phyloP scores from a whole-genome alignment of 1,140 invertebrate species.

The Elymnias hypermnestra region DNA sequence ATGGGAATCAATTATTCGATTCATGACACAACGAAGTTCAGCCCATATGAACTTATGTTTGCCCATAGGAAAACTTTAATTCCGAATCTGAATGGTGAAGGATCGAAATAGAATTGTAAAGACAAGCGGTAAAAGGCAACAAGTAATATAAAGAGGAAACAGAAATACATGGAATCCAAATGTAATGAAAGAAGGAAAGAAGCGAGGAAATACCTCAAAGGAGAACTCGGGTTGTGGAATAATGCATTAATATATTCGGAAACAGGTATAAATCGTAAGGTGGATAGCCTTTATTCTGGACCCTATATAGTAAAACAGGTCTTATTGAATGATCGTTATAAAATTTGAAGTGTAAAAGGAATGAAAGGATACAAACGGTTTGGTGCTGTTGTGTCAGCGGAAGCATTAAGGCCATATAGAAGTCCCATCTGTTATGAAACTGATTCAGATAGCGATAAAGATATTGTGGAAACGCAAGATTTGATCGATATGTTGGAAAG shows the following conservation, averaged over 20 bases:
- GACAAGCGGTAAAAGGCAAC: too few species aligned
- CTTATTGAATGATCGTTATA: background rate
- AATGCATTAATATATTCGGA: slow-evolving; percentile 20
- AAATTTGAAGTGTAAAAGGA: too few species aligned
- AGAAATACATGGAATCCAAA: background rate
- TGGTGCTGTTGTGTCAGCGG: background rate
- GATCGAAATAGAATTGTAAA: too few species aligned
- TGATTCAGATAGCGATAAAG: slow-evolving; percentile 12
- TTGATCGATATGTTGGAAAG: slow-evolving; percentile 15
- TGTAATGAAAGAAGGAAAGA: background rate
- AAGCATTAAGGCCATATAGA: background rate
- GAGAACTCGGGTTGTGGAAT: slow-evolving; percentile 32
- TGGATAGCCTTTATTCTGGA: slow-evolving; percentile 31
- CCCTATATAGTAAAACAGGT: slow-evolving; percentile 17
- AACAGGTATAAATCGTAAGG: slow-evolving; percentile 26
- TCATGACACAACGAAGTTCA: slow-evolving; percentile 2
- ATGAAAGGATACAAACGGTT: background rate
- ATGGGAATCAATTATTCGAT: slow-evolving; percentile 23
- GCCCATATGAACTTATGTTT: slow-evolving; percentile 15
- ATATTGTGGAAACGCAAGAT: slow-evolving; percentile 20
- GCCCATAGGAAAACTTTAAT: background rate
- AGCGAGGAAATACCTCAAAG: slow-evolving; percentile 14
- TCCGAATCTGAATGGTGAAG: too few species aligned
- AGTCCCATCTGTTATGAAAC: background rate
- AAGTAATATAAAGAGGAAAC: background rate